Percentiles rank a stretch among this genome's conserved stretches.
phyloP scores from a whole-genome alignment of 2,113 vertebrate genomes.

The Guaruba guarouba region DNA sequence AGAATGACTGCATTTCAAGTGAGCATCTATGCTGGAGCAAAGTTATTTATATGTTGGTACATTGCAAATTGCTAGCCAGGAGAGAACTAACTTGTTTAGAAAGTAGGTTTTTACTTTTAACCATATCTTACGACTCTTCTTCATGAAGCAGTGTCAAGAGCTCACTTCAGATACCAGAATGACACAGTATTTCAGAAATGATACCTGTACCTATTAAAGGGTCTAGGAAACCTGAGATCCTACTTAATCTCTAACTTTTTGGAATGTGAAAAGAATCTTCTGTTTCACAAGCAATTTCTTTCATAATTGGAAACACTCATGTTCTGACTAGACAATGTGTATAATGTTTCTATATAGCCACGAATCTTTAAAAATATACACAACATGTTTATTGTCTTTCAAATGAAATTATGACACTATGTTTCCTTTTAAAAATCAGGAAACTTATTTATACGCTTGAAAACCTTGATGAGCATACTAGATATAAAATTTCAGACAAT shows the following conservation, averaged over 20 bases:
- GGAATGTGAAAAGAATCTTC: neutral
- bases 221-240: neutral
- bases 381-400: neutral
- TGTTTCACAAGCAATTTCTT: neutral
- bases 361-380: neutral
- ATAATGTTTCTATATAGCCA: neutral
- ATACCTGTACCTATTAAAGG: neutral
- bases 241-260: neutral
- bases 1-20: neutral
- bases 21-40: neutral
- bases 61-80: neutral
- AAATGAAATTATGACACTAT: neutral
- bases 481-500: neutral
- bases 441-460: neutral
- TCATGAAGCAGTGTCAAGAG: neutral
- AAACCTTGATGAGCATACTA: neutral
- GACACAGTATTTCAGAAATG: neutral
- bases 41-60: neutral
- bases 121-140: neutral
- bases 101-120: neutral
- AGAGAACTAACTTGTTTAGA: neutral
- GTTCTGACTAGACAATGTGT: neutral
- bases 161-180: neutral
- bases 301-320: neutral
- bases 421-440: neutral